phyloP scores from a whole-genome alignment of 2,888 invertebrate genomes.

The Pecten maximus region DNA sequence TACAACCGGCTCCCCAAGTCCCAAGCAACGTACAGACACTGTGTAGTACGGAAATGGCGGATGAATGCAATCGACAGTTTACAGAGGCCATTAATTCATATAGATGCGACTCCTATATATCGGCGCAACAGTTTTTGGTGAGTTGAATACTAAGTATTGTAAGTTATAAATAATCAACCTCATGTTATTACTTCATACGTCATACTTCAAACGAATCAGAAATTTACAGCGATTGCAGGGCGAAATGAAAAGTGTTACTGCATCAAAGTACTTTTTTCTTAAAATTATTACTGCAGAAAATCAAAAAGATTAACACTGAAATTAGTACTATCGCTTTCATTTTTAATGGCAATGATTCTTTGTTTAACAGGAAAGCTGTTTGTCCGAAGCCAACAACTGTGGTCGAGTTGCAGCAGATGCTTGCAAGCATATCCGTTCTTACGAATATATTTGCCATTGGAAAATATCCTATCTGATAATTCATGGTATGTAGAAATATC shows the following conservation, averaged over 20 bases:
- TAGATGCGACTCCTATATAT: not conserved
- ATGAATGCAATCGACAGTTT: conserved; percentile 23
- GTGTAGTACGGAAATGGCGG: conserved; percentile 4
- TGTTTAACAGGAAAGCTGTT: not conserved
- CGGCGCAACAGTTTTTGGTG: not conserved
- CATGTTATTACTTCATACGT: no score
- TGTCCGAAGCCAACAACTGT: not conserved
- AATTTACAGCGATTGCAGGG: no score
- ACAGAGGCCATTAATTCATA: not conserved
- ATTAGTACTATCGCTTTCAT: no score
- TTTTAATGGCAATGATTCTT: not conserved
- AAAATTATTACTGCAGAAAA: no score
- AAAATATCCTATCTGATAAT: not conserved
- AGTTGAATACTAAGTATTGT: not conserved
- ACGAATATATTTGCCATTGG: not conserved
- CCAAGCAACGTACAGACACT: not conserved
- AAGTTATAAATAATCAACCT: no score
- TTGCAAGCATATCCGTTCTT: not conserved
- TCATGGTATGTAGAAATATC: not conserved
- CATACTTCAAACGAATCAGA: no score
- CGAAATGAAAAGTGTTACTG: no score
- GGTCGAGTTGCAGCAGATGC: not conserved
- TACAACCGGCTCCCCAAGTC: not conserved
- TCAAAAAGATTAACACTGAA: no score
- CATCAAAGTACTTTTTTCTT: no score